phyloP scores from a whole-genome alignment of 1,140 invertebrate species.

The Drosophila arizonae region DNA sequence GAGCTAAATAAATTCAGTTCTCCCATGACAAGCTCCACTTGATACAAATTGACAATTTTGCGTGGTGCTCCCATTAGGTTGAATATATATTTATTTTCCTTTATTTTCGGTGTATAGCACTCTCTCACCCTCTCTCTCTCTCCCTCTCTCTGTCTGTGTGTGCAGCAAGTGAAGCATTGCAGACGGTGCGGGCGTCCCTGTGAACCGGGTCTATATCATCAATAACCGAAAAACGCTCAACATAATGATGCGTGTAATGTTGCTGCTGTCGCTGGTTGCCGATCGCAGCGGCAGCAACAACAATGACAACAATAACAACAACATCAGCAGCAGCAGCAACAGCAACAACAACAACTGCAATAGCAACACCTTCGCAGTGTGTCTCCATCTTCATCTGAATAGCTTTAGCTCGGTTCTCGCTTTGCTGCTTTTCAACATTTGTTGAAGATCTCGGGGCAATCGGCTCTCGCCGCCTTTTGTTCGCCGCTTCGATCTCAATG shows the following conservation, averaged over 20 bases:
- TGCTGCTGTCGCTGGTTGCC: slow-evolving; percentile 49
- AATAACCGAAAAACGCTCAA: slow-evolving; percentile 60
- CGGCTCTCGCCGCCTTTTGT: slow-evolving; percentile 31
- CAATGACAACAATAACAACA: slow-evolving; percentile 11
- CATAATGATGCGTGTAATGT: slow-evolving; percentile 77
- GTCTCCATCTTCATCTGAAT: slow-evolving; percentile 12
- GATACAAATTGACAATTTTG: background rate
- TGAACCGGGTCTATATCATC: slow-evolving; percentile 60
- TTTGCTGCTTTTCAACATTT: background rate
- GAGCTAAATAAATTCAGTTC: too few species aligned
- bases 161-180: slow-evolving; percentile 37
- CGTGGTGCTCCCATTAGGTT: slow-evolving; percentile 4
- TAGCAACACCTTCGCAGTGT: slow-evolving; percentile 36
- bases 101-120: background rate
- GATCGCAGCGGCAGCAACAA: slow-evolving; percentile 14
- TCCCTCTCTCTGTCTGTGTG: background rate
- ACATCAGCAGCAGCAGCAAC: slow-evolving; percentile 2
- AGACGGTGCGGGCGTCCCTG: slow-evolving; percentile 38
- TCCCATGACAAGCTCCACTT: too few species aligned
- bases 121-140: background rate
- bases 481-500: slow-evolving; percentile 41
- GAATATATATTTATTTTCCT: too few species aligned
- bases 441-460: background rate
- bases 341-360: slow-evolving; percentile 4
- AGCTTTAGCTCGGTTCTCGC: background rate